Evolutionary conservation across 2,797 vertebrate species (phyloP), one percentile per base, ranked within the genome.

Genomic region (Tadarida brasiliensis): DNA sequence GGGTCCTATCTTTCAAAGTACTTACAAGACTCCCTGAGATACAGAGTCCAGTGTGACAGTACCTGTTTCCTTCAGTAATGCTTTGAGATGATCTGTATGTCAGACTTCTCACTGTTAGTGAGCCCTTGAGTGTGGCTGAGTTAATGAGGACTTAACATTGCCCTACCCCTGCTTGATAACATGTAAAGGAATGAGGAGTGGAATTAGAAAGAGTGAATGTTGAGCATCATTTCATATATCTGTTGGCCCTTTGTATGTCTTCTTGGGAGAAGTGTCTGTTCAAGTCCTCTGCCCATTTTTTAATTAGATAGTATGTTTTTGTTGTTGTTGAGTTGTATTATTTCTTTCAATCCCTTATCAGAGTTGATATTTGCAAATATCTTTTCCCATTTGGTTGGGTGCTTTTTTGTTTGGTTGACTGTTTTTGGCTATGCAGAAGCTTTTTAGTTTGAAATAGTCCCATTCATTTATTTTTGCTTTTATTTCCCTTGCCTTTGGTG

Each of bases 1-100:
- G 51, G 80, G 77, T 91, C n/a, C 76, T 95, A 88, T 89, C 73
- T 92, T 86, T 87, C 74, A 94, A 91, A 92, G 35, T 77, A 86
- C 65, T 96, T 65, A 77, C 19, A 83, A 49, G 78, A 39, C 61
- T 95, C 47, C 33, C 8, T 89, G 24, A 94, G 35, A 67, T 81
- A 83, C 30, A 30, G 76, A 95, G 65, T 4, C 19, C 26, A 83
- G 57, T 19, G 88, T 74, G 78, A 26, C 11, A 89, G 70, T 70
- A 81, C 59, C 81, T 63, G 2, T 91, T 95, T 87, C 59, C 35
- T 76, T 92, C 77, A 67, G 44, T 63, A 78, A 61, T 35, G 26
- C 28, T 96, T 91, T 81, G 61, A 88, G 71, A 77, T 59, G 35
- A 11, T 49, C 67, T 87, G 7, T 28, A 39, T 76, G 30, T 86